Evolutionary conservation across 2,888 invertebrate species (phyloP).

Genomic region (Phyllotreta striolata): DNA sequence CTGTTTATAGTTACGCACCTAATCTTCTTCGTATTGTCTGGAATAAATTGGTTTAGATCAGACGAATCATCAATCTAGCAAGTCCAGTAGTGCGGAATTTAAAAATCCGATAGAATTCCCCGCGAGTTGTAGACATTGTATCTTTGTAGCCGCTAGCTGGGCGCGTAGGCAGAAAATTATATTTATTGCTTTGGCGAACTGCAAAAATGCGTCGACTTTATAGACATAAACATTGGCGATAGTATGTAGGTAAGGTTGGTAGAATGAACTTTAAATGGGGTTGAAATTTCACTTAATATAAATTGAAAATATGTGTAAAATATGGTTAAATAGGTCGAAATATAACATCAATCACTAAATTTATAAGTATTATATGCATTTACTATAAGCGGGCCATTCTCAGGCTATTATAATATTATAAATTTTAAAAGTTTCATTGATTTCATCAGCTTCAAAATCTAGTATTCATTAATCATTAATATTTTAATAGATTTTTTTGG

Average conservation of each 20-base stretch:
- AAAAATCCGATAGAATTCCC: slow-evolving; percentile 20
- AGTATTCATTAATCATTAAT: no score
- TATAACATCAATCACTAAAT: no score
- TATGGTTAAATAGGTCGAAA: no score
- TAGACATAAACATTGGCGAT: slow-evolving; percentile 7
- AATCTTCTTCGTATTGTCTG: not conserved
- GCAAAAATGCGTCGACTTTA: slow-evolving; percentile 34
- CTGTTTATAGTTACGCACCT: no score
- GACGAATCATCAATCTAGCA: slow-evolving; percentile 16
- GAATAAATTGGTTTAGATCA: slow-evolving; percentile 10
- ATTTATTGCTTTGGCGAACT: slow-evolving; percentile 37
- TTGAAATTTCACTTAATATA: no score
- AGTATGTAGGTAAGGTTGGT: not conserved
- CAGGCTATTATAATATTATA: no score
- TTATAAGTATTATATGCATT: not conserved
- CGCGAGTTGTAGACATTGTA: slow-evolving; percentile 20
- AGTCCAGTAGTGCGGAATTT: slow-evolving; percentile 19
- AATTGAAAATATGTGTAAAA: no score
- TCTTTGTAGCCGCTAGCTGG: slow-evolving; percentile 22
- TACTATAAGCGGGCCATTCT: not conserved
- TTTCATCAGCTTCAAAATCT: no score
- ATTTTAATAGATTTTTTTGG: no score
- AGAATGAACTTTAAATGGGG: no score
- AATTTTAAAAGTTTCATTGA: no score
- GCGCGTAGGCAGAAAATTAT: slow-evolving; percentile 40